Conservation (phyloP, 2,888 invertebrate genomes). For the Cremastinae sp. region DNA sequence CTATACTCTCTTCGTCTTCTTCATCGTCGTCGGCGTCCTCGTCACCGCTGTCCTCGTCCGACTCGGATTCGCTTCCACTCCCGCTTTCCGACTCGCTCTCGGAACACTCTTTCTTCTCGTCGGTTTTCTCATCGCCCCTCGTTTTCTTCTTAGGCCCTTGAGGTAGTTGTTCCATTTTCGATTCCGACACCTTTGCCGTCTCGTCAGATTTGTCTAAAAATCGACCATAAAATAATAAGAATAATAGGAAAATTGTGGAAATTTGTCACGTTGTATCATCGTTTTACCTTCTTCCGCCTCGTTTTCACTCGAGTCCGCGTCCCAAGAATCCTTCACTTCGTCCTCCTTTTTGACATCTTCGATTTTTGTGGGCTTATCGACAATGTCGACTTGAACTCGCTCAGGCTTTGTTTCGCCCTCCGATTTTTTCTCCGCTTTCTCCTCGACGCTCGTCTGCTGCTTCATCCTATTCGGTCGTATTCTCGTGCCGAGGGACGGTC, state of each 20-base stretch:
- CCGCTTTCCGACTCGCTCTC: constrained; percentile 74
- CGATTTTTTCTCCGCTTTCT: constrained; percentile 81
- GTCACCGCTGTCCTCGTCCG: constrained; percentile 82
- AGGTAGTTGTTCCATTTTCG: constrained; percentile 65
- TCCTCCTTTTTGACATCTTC: constrained; percentile 77
- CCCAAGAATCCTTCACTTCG: constrained; percentile 92
- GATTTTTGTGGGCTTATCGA: constrained; percentile 81
- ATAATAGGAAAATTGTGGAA: constrained; percentile 6
- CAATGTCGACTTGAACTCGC: constrained; percentile 81
- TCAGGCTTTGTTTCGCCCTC: constrained; percentile 73
- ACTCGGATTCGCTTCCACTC: constrained; percentile 82
- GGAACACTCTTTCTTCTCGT: constrained; percentile 78
- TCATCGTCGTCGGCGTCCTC: constrained; percentile 82
- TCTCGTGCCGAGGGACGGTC: constrained; percentile 87
- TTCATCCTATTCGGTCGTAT: constrained; percentile 87
- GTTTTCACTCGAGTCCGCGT: constrained; percentile 87
- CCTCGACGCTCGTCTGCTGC: constrained; percentile 84
- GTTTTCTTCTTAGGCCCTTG: constrained; percentile 36
- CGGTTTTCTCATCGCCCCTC: constrained; percentile 71
- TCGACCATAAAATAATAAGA: background rate
- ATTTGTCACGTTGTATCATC: background rate
- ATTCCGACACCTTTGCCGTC: constrained; percentile 70
- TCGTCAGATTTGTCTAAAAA: constrained; percentile 74
- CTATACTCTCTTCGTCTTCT: constrained; percentile 82
- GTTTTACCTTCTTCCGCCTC: constrained; percentile 80